Evolutionary conservation across 2,888 invertebrate genomes (phyloP).

Genomic region (Drosophila mayaguana): DNA sequence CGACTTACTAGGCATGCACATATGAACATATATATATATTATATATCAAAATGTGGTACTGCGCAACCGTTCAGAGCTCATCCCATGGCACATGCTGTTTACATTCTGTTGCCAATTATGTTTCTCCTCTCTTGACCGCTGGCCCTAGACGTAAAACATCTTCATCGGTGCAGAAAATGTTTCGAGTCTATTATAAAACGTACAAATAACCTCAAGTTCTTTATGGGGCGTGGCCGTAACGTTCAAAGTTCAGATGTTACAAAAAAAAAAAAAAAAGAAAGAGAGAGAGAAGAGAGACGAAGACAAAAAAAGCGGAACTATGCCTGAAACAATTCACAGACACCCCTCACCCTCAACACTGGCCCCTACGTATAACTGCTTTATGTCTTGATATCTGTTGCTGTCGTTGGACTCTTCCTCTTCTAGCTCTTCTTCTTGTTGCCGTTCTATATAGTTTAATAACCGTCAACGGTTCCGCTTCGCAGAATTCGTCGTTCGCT

Average conservation of each 20-base stretch:
- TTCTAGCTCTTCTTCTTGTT: slow-evolving; percentile 11
- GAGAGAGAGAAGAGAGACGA: slow-evolving; percentile 1
- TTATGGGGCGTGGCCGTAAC: slow-evolving; percentile 51
- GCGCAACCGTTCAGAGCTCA: not conserved
- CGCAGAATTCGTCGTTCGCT: slow-evolving; percentile 60
- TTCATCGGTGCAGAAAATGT: slow-evolving; percentile 70
- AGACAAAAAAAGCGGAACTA: slow-evolving; percentile 72
- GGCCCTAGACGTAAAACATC: slow-evolving; percentile 63
- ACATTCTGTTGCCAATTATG: slow-evolving; percentile 48
- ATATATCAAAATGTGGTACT: not conserved
- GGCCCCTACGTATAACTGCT: slow-evolving; percentile 4
- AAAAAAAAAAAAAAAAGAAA: not conserved
- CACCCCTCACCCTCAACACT: not conserved
- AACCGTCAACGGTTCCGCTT: slow-evolving; percentile 80
- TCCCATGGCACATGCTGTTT: slow-evolving; percentile 24
- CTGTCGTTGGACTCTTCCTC: slow-evolving; percentile 25
- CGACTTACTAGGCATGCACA: not conserved
- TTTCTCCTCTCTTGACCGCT: slow-evolving; percentile 23
- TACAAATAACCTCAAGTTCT: slow-evolving; percentile 60
- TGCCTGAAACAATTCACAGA: slow-evolving; percentile 63
- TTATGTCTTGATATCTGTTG: slow-evolving; percentile 52
- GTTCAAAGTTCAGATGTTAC: slow-evolving; percentile 51
- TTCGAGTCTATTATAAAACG: slow-evolving; percentile 33
- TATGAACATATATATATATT: not conserved
- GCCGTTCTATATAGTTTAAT: slow-evolving; percentile 67